Evolutionary conservation across 2,113 vertebrate genomes (phyloP), one percentile per base, ranked within the genome.

Genomic region (Eurystomus gularis): DNA sequence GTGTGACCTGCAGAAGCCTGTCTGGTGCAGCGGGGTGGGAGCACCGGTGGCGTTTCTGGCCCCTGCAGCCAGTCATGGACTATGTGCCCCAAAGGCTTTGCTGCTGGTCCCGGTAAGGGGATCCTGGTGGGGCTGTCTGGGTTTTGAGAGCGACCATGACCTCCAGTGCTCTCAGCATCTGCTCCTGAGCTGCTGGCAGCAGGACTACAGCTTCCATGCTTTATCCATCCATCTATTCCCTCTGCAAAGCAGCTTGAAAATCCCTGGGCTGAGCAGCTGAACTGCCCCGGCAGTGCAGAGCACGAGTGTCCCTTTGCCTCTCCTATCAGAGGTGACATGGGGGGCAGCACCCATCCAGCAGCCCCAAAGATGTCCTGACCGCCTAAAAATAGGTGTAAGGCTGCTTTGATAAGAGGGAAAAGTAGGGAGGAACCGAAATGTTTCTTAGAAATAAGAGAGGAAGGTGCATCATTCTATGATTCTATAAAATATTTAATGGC

Each of bases 311-410:
- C 65, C 76, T 71, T 8, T 31, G 35, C 80, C 62, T 2, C 29
- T 84, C 1, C 33, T 0, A 0, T 31, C 0, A 3, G 60, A 61
- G 86, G n/a, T 75, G 86, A n/a, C 1, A 1, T 0, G 0, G 35
- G 35, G 40, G 26, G 20, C 12, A 55, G 68, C 68, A 7, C 48
- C 80, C 55, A 35, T 15, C 76, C 39, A 15, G 66, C 40, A 39
- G 68, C 25, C 1, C 54, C 2, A 7, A 6, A n/a, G 55, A 11
- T 40, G 46, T n/a, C 28, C 75, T 35, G 25, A 0, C 6, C 89
- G 52, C 7, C 89, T 57, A 16, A 72, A 86, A 72, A n/a, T 46
- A 52, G 42, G 46, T 51, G 39, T 2, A 2, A 60, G 55, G 37
- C 44, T 58, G 25, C 87, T 84, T 71, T 54, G 84, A 26, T 46